Evolutionary conservation across 2,113 vertebrate species (phyloP).

Genomic region (Arenaria interpres): DNA sequence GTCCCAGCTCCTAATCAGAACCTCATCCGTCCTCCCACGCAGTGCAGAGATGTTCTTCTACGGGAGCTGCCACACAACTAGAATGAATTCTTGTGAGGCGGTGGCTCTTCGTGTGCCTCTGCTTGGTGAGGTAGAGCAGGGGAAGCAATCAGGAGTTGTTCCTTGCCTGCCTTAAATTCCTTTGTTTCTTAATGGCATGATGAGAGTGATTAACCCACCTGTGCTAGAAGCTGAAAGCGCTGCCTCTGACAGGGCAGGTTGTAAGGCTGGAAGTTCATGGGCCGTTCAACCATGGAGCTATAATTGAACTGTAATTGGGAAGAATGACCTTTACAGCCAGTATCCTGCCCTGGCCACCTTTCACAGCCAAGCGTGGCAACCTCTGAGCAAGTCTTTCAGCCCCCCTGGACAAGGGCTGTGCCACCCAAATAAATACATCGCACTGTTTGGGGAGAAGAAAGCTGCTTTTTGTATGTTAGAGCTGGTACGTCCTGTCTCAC

Average conservation of each 20-base stretch:
- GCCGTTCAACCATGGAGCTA: neutral
- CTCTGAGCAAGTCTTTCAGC: neutral
- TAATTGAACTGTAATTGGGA: neutral
- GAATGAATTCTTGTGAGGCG: neutral
- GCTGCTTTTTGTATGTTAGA: accelerated
- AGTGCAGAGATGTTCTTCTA: neutral
- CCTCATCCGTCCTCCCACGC: neutral
- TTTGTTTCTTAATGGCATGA: neutral
- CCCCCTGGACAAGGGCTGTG: neutral
- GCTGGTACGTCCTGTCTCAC: neutral
- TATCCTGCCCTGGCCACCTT: neutral
- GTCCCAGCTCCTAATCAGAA: neutral
- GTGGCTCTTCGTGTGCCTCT: neutral
- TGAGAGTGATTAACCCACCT: neutral
- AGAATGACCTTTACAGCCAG: neutral
- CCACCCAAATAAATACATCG: neutral
- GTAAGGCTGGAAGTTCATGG: neutral
- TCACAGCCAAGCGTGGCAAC: neutral
- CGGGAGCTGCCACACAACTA: accelerated
- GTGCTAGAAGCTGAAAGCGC: neutral
- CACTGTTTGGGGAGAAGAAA: neutral
- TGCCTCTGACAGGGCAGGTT: neutral
- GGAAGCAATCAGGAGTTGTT: neutral
- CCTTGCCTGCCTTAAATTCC: neutral
- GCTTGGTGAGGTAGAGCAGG: neutral